These are phyloP conservation scores for Rhinichthys klamathensis DNA, from an alignment of 2,113 vertebrate species.

Conservation along the genomic window DNA sequence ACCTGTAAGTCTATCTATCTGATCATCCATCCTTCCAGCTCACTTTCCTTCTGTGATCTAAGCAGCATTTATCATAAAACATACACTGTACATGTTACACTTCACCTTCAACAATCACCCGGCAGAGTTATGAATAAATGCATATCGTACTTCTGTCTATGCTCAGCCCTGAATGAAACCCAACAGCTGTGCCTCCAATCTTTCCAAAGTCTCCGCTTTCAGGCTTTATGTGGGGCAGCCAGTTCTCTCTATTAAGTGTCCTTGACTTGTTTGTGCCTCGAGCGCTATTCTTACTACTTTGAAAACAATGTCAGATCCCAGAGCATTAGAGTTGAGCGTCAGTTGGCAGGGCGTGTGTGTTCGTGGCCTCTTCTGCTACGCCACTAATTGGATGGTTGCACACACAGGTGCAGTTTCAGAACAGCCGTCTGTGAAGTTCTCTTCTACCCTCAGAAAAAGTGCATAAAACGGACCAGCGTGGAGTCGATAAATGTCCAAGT, in stretches of 20 bases:
- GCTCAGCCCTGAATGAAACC: neutral
- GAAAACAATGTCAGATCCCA: slow-evolving; percentile 46
- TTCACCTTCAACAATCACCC: neutral
- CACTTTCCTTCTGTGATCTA: neutral
- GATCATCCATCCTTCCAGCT: neutral
- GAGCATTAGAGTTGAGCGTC: slow-evolving; percentile 18
- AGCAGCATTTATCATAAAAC: neutral
- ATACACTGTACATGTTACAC: neutral
- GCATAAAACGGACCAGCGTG: neutral
- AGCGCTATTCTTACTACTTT: slow-evolving; percentile 9
- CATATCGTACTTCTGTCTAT: neutral
- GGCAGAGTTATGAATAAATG: neutral
- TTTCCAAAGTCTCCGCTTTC: slow-evolving; percentile 16
- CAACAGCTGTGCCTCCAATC: slow-evolving; percentile 7
- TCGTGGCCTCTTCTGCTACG: neutral
- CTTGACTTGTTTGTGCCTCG: slow-evolving; percentile 20
- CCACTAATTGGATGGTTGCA: slow-evolving; percentile 44
- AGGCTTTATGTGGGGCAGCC: slow-evolving; percentile 15
- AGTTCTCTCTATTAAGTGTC: neutral
- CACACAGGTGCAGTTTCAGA: slow-evolving; percentile 11
- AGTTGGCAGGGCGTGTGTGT: slow-evolving; percentile 35
- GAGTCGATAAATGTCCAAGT: neutral
- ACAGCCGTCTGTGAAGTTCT: neutral
- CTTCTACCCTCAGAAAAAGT: neutral
- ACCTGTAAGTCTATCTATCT: neutral